A percentile compares a stretch with the other conserved stretches of the same genome.
phyloP scores from a whole-genome alignment of 2,113 vertebrate genomes.

The Eptatretus burgeri region DNA sequence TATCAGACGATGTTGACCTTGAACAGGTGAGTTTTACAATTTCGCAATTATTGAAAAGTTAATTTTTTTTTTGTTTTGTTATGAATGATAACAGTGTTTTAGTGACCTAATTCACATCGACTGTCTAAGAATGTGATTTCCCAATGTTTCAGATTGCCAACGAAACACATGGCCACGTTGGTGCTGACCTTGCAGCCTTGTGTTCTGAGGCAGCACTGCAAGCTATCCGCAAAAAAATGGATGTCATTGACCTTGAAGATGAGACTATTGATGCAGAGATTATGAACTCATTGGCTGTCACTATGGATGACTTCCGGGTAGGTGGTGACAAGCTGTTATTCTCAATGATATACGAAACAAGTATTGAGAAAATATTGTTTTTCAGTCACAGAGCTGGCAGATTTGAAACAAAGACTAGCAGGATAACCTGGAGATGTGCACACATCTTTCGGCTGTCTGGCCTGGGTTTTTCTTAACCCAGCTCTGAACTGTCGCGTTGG shows the following conservation, averaged over 20 bases:
- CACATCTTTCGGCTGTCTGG: too few relatives aligned
- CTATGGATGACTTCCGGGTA: slow-evolving; percentile 18
- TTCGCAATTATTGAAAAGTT: neutral
- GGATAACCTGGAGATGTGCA: too few relatives aligned
- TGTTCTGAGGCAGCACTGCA: slow-evolving; percentile 16
- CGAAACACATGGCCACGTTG: slow-evolving; percentile 16
- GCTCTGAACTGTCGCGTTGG: too few relatives aligned
- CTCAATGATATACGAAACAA: too few relatives aligned
- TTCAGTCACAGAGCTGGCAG: too few relatives aligned
- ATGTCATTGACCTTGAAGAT: slow-evolving; percentile 16
- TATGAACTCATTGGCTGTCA: slow-evolving; percentile 15
- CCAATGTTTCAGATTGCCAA: slow-evolving; percentile 10
- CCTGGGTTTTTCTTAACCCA: too few relatives aligned
- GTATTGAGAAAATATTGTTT: too few relatives aligned
- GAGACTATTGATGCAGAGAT: slow-evolving; percentile 16
- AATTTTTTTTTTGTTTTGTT: too few relatives aligned
- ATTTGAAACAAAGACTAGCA: too few relatives aligned
- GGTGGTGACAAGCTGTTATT: neutral
- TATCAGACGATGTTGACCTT: slow-evolving; percentile 14
- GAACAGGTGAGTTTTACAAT: slow-evolving; percentile 11
- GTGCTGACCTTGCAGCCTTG: slow-evolving; percentile 14
- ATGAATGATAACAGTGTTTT: too few relatives aligned
- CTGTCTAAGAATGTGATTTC: too few relatives aligned
- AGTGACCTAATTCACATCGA: too few relatives aligned
- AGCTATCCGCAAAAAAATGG: slow-evolving; percentile 17